These are phyloP conservation scores for Lytechinus variegatus DNA, from an alignment of 35 echinoderm and acorn worm species.

Conservation along the genomic window DNA sequence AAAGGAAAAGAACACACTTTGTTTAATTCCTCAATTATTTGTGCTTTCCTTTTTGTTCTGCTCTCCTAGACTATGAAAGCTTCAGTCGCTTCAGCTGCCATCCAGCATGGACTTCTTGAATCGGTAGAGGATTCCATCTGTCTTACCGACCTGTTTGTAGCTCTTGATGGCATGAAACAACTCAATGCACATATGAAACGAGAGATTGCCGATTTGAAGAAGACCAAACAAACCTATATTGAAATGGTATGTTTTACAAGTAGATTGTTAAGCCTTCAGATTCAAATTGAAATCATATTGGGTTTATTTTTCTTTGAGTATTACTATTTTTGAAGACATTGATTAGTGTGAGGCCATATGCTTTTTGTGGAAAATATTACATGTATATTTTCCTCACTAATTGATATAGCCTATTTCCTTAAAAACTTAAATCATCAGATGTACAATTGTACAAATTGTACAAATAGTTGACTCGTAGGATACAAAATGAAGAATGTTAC, in stretches of 20 bases:
- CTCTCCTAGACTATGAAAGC: not conserved
- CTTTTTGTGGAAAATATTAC: no score
- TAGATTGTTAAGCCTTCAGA: not conserved
- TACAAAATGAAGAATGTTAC: no score
- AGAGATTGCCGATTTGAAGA: conserved; percentile 10
- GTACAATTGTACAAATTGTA: no score
- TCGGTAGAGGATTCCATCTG: conserved; percentile 14
- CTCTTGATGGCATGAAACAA: conserved; percentile 33
- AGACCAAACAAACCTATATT: not conserved
- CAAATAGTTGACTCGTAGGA: no score
- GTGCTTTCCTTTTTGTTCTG: not conserved
- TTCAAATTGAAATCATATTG: not conserved
- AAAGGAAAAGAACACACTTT: no score
- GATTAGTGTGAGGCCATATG: no score
- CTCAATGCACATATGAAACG: not conserved
- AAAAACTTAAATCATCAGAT: no score
- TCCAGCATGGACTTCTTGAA: not conserved
- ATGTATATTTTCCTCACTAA: no score
- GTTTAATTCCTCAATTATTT: no score
- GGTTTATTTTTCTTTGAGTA: not conserved
- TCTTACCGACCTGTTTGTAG: not conserved
- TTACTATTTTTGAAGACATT: not conserved
- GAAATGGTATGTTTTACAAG: not conserved
- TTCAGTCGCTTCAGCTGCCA: not conserved
- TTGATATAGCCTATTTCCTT: no score